Conservation (phyloP, 2,888 invertebrate species). For the Chrysomela aeneicollis region DNA sequence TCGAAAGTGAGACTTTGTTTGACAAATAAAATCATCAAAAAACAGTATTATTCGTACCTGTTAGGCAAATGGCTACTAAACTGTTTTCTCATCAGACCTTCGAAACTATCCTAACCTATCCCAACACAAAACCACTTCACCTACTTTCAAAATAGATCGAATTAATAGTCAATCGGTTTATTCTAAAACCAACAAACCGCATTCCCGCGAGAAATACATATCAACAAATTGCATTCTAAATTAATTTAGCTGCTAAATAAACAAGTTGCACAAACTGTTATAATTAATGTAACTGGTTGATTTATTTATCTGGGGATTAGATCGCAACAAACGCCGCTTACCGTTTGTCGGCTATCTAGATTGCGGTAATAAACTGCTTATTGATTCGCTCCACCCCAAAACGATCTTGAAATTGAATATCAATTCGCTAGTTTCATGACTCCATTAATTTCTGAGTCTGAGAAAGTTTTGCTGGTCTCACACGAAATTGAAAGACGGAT, state of each 20-base stretch:
- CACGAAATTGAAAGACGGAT: too few relatives aligned
- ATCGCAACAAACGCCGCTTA: conserved; percentile 24
- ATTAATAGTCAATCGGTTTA: conserved; percentile 21
- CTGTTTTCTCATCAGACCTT: not conserved
- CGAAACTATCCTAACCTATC: conserved; percentile 22
- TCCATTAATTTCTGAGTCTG: too few relatives aligned
- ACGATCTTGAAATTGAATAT: not conserved
- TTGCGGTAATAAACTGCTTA: conserved; percentile 19
- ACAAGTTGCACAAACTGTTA: conserved; percentile 35
- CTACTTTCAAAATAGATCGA: conserved; percentile 26
- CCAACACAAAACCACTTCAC: conserved; percentile 21
- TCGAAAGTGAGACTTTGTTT: too few relatives aligned
- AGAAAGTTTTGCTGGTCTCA: too few relatives aligned
- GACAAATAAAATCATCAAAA: too few relatives aligned
- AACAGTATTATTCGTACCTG: too few relatives aligned
- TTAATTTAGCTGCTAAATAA: conserved; percentile 33
- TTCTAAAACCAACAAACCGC: conserved; percentile 23
- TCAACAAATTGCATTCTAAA: conserved; percentile 33
- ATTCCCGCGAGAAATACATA: conserved; percentile 27
- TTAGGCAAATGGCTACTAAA: too few relatives aligned
- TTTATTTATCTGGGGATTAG: conserved; percentile 21
- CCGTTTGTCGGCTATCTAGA: conserved; percentile 29
- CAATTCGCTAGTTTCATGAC: not conserved
- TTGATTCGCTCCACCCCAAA: not conserved
- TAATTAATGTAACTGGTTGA: conserved; percentile 31